Evolutionary conservation across 2,888 invertebrate genomes (phyloP).

Genomic region (Lomographa bimaculata): DNA sequence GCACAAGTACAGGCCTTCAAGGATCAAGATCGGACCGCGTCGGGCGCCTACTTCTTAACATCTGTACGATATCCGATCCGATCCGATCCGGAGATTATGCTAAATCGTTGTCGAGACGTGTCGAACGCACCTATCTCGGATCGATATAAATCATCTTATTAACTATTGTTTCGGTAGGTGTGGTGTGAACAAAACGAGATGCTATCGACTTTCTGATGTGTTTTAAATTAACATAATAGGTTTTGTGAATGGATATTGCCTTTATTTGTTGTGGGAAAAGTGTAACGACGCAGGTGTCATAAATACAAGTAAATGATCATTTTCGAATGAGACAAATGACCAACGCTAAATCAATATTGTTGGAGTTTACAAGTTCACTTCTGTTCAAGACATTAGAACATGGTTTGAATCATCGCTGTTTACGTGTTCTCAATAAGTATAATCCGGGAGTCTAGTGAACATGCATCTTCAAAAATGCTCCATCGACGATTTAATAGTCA

Average conservation of each 20-base stretch:
- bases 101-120: constrained; percentile 81
- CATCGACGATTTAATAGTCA: too few species aligned
- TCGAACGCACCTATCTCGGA: constrained; percentile 73
- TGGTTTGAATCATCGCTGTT: too few species aligned
- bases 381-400: too few species aligned
- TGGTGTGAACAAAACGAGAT: constrained; percentile 80
- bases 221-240: constrained; percentile 84
- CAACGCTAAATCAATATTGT: not conserved
- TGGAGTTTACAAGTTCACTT: too few species aligned
- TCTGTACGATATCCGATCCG: constrained; percentile 76
- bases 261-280: constrained; percentile 73
- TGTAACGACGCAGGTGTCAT: constrained; percentile 27
- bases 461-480: too few species aligned
- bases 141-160: constrained; percentile 84
- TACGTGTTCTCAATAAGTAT: too few species aligned
- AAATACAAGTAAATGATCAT: constrained; percentile 8
- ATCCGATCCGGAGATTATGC: constrained; percentile 77
- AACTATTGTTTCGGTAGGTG: constrained; percentile 84
- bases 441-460: too few species aligned
- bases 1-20: constrained; percentile 28
- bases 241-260: constrained; percentile 80
- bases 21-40: constrained; percentile 31
- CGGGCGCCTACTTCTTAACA: constrained; percentile 53
- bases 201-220: constrained; percentile 75
- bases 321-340: constrained; percentile 7